phyloP scores from a whole-genome alignment of 2,113 vertebrate genomes.

The Forbesichthys agassizii region DNA sequence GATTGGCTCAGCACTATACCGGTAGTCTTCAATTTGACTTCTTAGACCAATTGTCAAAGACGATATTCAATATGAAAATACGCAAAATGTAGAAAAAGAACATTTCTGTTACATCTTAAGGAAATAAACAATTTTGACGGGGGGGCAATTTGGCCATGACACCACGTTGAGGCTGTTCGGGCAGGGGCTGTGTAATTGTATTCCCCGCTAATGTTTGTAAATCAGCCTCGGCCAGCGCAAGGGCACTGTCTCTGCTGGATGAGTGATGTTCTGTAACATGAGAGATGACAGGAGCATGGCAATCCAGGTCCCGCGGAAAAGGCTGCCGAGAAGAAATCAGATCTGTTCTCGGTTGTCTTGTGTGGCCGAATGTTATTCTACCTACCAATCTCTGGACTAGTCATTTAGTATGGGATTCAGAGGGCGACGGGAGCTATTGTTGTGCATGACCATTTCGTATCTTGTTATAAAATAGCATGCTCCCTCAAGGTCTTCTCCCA shows the following conservation, averaged over 20 bases:
- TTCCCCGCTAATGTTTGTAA: constrained; percentile 92
- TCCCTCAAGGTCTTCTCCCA: constrained; percentile 3
- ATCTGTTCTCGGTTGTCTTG: constrained; percentile 74
- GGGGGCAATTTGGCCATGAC: not conserved
- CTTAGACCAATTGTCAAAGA: no score
- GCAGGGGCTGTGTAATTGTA: constrained; percentile 82
- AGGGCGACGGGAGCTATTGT: constrained; percentile 47
- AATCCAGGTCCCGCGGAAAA: constrained; percentile 70
- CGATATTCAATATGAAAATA: no score
- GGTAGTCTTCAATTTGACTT: no score
- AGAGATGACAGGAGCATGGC: constrained; percentile 84
- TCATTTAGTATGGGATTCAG: constrained; percentile 68
- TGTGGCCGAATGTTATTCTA: constrained; percentile 76
- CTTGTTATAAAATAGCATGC: constrained; percentile 14
- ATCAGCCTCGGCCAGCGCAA: constrained; percentile 83
- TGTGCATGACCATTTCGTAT: constrained; percentile 32
- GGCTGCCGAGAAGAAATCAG: constrained; percentile 63
- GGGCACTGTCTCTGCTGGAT: constrained; percentile 82
- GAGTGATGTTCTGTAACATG: constrained; percentile 89
- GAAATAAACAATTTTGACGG: no score
- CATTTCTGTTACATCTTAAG: no score
- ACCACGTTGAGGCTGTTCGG: constrained; percentile 70
- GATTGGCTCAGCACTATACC: no score
- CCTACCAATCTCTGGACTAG: constrained; percentile 66
- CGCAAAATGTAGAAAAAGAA: no score